These are phyloP conservation scores for Osmoderma eremita DNA, from an alignment of 2,888 invertebrate genomes.

Conservation along the genomic window DNA sequence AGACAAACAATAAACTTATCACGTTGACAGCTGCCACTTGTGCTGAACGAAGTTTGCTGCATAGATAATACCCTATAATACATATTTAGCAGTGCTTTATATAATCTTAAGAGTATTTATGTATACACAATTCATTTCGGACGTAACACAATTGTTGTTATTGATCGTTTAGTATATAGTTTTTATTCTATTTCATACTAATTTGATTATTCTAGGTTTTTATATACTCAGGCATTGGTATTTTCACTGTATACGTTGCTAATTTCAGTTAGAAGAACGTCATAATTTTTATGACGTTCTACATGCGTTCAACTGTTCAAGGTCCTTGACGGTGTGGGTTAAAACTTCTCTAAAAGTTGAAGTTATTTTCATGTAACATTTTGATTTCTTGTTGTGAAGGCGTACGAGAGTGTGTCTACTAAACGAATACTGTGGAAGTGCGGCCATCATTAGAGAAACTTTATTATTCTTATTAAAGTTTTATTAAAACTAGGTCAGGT, in stretches of 20 bases:
- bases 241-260: neutral
- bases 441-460: neutral
- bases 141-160: no score
- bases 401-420: neutral
- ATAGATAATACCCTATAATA: no score
- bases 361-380: conserved; percentile 24
- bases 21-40: conserved; percentile 25
- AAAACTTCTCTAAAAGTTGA: conserved; percentile 23
- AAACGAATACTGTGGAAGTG: neutral
- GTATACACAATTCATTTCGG: no score
- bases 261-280: neutral
- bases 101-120: no score
- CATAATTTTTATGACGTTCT: conserved; percentile 21
- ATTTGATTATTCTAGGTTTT: no score
- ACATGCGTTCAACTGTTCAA: no score
- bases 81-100: no score
- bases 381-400: neutral
- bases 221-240: no score
- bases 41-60: neutral
- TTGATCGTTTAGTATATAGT: no score
- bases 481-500: conserved; percentile 25
- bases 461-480: conserved; percentile 15
- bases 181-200: no score
- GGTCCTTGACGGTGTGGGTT: conserved; percentile 22
- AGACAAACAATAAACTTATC: conserved; percentile 27